Base-by-base conservation (phyloP, 1,140 invertebrate species). In the Charaxes varanes region DNA sequence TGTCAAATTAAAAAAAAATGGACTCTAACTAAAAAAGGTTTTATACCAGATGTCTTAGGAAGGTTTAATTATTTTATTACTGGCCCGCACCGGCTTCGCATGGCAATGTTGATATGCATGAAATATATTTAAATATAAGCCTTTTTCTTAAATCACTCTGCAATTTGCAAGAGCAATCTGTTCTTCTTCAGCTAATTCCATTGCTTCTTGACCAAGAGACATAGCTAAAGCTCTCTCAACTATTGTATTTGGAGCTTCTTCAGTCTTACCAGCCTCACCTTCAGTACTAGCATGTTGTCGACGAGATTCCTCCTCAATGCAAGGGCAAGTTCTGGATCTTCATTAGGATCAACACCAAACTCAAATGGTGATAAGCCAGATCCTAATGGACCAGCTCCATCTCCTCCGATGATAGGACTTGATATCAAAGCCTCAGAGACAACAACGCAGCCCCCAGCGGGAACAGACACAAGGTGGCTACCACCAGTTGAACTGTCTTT, bases 331-430 rank as follows among this genome's bases (percentile, higher is more conserved):
- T 99, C 98, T 6, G 98, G 98, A 89, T 99, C 98, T 87, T 99
- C 98, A 85, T 99, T 99, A 4, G 97, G 97, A 91, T 99, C 97
- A 49, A 99, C 95, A 26, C 97, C 98, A 87, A 99, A 99, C 82
- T 99, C 97, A 77, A 96, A 99, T 10, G 93, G 94, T 44, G 92
- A 90, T 15, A 92, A 90, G 41, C 94, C 92, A 55, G 95, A 90
- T 11, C 93, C 93, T 51, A 92, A 93, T 15, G 90, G 94, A 34
- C 95, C 95, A 62, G 92, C 90, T 11, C 97, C 97, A 86, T 99
- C 97, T 12, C 96, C 96, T 70, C 94, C 93, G 64, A 98, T 94
- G 30, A 99, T 93, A 6, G 97, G 95, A 16, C 97, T 99, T 3
- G 94, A 94, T 32, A 99, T 90, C 12, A 99, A 84, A 6, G 97